Conservation (phyloP, 2,888 invertebrate genomes). For the Nemurella pictetii region DNA sequence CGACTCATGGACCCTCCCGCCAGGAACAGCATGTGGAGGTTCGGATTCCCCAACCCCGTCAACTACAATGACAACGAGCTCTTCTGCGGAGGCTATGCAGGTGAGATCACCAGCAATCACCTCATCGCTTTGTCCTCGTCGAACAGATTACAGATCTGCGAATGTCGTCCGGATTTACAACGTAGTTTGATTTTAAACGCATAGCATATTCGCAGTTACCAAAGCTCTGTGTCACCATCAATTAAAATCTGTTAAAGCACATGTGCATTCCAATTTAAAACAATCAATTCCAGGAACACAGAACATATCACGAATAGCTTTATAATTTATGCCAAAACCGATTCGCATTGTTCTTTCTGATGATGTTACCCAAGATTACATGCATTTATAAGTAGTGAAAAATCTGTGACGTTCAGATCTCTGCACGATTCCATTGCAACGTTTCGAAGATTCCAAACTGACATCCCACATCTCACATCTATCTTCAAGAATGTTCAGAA, state of each 20-base stretch:
- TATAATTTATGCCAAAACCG: neutral
- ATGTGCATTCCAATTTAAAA: neutral
- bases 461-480: neutral
- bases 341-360: neutral
- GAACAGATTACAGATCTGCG: too few relatives aligned
- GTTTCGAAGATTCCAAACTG: neutral
- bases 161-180: too few relatives aligned
- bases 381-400: too few relatives aligned
- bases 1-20: constrained; percentile 91
- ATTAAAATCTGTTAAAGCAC: neutral
- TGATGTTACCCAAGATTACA: too few relatives aligned
- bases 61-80: constrained; percentile 95
- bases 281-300: neutral
- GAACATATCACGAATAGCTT: neutral
- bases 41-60: constrained; percentile 90
- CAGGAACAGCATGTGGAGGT: constrained; percentile 92
- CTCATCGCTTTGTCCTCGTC: too few relatives aligned
- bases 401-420: too few relatives aligned
- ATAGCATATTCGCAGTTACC: too few relatives aligned
- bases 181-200: too few relatives aligned
- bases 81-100: constrained; percentile 89
- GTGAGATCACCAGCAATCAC: too few relatives aligned
- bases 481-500: neutral
- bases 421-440: neutral
- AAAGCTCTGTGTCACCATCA: neutral